phyloP scores from a whole-genome alignment of 1,140 invertebrate genomes.

The Polypedilum vanderplanki region DNA sequence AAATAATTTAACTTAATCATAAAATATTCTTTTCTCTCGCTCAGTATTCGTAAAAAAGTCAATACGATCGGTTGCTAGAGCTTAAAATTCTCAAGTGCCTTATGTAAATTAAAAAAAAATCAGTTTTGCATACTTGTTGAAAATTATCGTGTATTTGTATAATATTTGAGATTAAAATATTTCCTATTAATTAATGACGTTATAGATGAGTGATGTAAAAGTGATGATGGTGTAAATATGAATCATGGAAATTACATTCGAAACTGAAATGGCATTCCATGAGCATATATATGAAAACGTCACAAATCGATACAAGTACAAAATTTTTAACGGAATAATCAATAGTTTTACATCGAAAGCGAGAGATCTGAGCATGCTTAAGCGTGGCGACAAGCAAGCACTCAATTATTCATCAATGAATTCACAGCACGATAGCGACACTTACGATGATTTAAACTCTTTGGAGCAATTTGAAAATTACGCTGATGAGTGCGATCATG shows the following conservation, averaged over 20 bases:
- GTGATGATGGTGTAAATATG: no score
- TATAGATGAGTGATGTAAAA: no score
- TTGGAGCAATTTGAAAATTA: background rate
- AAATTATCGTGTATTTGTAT: no score
- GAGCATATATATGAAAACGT: background rate
- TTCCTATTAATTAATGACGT: no score
- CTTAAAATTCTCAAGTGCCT: no score
- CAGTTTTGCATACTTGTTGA: no score
- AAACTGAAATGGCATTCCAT: background rate
- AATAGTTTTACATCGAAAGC: background rate
- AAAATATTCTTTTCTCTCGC: background rate
- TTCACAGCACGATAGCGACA: background rate
- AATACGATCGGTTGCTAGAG: background rate
- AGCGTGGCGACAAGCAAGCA: background rate
- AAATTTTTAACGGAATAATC: background rate
- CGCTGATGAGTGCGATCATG: background rate
- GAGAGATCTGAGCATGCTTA: background rate
- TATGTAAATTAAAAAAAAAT: no score
- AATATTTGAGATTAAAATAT: no score
- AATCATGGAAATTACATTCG: no score
- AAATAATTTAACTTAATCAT: conserved; percentile 12
- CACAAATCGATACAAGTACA: background rate
- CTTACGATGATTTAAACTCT: background rate
- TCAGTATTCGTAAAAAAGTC: background rate
- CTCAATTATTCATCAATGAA: background rate